Percentiles rank a stretch among this genome's conserved stretches.
Conservation (phyloP, 1,140 invertebrate genomes). For the Asbolus verrucosus region DNA sequence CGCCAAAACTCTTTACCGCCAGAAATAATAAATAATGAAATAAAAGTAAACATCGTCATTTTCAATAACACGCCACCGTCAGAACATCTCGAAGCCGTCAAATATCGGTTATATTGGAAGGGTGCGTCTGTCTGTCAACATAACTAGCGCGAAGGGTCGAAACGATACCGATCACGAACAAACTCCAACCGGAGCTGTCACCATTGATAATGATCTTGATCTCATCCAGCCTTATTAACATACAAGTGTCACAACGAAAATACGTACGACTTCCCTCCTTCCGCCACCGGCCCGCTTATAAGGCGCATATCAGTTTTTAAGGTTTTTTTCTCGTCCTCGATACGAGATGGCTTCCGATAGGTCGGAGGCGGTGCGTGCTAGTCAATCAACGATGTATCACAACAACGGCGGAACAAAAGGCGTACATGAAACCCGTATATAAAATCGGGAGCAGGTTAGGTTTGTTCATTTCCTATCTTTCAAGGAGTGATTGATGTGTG, state of each 20-base stretch:
- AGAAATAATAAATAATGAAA: constrained; percentile 49
- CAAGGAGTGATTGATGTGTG: constrained; percentile 62
- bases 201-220: constrained; percentile 50
- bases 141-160: constrained; percentile 25
- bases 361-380: constrained; percentile 51
- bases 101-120: constrained; percentile 53
- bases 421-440: constrained; percentile 58
- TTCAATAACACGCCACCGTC: constrained; percentile 53
- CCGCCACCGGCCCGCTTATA: neutral
- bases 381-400: constrained; percentile 58
- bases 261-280: constrained; percentile 13
- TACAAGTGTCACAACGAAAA: constrained; percentile 8
- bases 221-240: constrained; percentile 46
- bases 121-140: constrained; percentile 54
- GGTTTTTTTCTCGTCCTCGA: too few relatives aligned
- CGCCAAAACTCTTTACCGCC: constrained; percentile 37
- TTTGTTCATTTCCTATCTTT: constrained; percentile 63
- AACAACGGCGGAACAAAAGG: constrained; percentile 54
- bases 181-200: constrained; percentile 41
- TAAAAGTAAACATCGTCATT: constrained; percentile 41
- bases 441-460: constrained; percentile 57
- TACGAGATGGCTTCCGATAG: constrained; percentile 28
- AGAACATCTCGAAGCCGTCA: constrained; percentile 52
- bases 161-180: constrained; percentile 44
- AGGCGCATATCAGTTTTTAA: constrained; percentile 16